Evolutionary conservation across 1,140 invertebrate genomes (phyloP).

Genomic region (Oryzaephilus surinamensis): DNA sequence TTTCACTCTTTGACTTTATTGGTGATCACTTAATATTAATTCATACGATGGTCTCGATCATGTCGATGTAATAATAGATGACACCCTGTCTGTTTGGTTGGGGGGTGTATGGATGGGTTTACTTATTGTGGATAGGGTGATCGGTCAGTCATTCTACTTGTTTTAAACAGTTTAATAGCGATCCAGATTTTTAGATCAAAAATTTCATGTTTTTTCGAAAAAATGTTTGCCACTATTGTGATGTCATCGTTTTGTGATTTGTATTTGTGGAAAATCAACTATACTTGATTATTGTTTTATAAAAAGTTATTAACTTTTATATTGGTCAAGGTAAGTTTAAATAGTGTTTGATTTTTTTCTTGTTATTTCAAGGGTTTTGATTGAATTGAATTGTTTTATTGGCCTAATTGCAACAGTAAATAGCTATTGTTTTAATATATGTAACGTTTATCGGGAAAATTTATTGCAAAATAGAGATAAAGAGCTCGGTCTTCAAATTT

Average conservation of each 20-base stretch:
- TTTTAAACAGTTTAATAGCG: conserved; percentile 17
- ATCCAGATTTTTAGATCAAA: conserved; percentile 1
- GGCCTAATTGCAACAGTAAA: too few relatives aligned
- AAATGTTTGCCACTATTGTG: not conserved
- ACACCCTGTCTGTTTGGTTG: conserved; percentile 11
- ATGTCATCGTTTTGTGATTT: conserved; percentile 4
- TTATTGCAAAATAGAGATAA: too few relatives aligned
- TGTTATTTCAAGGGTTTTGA: not conserved
- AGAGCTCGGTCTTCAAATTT: too few relatives aligned
- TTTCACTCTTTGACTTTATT: not conserved
- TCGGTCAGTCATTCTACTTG: conserved; percentile 19
- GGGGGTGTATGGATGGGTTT: conserved; percentile 8
- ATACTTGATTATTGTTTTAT: not conserved
- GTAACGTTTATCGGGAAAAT: too few relatives aligned
- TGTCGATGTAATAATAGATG: conserved; percentile 24
- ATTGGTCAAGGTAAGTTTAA: not conserved
- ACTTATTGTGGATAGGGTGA: conserved; percentile 16
- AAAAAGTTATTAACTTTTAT: too few relatives aligned
- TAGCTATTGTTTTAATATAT: too few relatives aligned
- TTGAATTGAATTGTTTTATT: not conserved
- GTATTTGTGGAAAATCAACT: conserved; percentile 12
- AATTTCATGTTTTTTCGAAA: not conserved
- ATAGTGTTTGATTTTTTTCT: not conserved
- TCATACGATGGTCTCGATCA: conserved; percentile 10
- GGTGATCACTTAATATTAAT: conserved; percentile 2